phyloP scores from a whole-genome alignment of 2,797 vertebrate species.

The Bovichtus variegatus region DNA sequence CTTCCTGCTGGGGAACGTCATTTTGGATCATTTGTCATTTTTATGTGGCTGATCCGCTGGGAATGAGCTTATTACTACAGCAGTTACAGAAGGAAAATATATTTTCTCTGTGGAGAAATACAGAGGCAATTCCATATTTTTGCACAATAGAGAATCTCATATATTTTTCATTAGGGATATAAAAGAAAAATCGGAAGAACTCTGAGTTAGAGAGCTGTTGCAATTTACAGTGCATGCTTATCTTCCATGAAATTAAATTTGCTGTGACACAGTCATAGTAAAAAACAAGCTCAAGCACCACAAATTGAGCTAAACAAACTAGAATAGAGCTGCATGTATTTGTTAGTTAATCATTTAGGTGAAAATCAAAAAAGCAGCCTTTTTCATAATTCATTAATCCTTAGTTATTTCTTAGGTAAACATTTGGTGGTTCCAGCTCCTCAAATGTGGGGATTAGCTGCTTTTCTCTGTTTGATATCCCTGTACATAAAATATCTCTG shows the following conservation, averaged over 20 bases:
- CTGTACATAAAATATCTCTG: too few relatives aligned
- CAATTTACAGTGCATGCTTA: slow-evolving; percentile 18
- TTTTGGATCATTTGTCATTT: slow-evolving; percentile 47
- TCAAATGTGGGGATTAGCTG: neutral
- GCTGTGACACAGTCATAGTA: slow-evolving; percentile 5
- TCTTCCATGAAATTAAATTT: slow-evolving; percentile 18
- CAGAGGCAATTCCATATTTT: slow-evolving; percentile 46
- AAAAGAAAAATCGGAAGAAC: slow-evolving; percentile 20
- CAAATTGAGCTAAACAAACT: slow-evolving; percentile 1
- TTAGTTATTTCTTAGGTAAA: neutral
- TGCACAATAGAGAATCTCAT: slow-evolving; percentile 54
- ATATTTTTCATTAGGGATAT: slow-evolving; percentile 65
- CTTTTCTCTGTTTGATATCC: neutral
- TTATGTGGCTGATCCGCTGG: slow-evolving; percentile 37
- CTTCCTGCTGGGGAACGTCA: slow-evolving; percentile 9
- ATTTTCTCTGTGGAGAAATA: slow-evolving; percentile 42
- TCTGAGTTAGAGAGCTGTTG: slow-evolving; percentile 20
- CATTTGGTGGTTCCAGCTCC: neutral
- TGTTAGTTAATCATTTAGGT: neutral
- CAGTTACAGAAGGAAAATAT: slow-evolving; percentile 22
- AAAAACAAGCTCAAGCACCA: neutral
- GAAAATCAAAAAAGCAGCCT: neutral
- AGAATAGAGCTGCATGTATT: neutral
- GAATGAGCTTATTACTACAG: slow-evolving; percentile 42
- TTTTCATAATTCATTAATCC: neutral